Evolutionary conservation across 2,113 vertebrate genomes (phyloP).

Genomic region (Callospermophilus lateralis): DNA sequence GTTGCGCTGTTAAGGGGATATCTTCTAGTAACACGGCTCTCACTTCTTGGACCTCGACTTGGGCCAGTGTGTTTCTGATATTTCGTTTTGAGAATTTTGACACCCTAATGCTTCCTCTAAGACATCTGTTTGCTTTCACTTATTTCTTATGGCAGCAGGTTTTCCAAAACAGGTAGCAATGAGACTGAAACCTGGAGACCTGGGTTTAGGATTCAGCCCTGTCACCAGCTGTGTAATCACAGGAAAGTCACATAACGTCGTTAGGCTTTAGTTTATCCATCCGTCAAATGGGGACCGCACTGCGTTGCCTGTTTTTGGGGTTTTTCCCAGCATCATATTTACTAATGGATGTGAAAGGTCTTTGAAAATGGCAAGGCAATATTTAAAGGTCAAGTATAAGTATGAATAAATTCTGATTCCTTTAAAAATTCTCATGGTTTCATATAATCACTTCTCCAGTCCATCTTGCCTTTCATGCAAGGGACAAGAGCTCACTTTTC

Average conservation of each 20-base stretch:
- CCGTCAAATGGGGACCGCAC: neutral
- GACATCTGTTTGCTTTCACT: neutral
- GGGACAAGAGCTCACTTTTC: neutral
- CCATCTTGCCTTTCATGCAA: neutral
- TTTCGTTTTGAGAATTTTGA: neutral
- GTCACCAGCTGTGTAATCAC: neutral
- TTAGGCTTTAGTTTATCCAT: neutral
- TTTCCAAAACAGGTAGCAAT: neutral
- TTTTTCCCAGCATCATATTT: neutral
- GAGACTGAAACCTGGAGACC: neutral
- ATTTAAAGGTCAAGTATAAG: slow-evolving; percentile 38
- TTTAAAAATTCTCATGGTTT: neutral
- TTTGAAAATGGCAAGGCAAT: neutral
- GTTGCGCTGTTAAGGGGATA: neutral
- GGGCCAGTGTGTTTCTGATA: neutral
- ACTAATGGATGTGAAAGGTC: neutral
- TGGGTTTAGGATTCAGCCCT: neutral
- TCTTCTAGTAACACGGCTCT: neutral
- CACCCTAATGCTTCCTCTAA: neutral
- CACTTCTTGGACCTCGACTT: neutral
- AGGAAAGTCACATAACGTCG: neutral
- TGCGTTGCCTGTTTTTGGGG: neutral
- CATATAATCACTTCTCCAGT: neutral
- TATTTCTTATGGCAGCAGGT: neutral
- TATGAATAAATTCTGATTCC: neutral